Conservation (phyloP, 2,888 invertebrate species). For the Miltochrista miniata region DNA sequence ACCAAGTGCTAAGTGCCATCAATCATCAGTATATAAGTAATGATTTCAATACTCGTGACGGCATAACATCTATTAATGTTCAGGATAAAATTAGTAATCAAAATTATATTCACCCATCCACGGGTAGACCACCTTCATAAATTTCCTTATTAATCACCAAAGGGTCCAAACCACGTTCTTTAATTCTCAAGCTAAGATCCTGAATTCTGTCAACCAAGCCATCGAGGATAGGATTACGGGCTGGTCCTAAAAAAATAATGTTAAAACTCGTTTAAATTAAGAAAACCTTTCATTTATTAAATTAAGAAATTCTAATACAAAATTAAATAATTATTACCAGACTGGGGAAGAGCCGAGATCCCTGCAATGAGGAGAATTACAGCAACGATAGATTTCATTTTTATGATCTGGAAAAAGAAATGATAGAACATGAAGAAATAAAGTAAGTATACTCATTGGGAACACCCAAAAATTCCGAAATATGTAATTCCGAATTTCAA, state of each 20-base stretch:
- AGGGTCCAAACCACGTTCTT: slow-evolving; percentile 57
- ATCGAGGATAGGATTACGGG: slow-evolving; percentile 36
- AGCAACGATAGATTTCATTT: slow-evolving; percentile 48
- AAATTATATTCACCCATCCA: slow-evolving; percentile 63
- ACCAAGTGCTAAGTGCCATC: no score
- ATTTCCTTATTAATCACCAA: slow-evolving; percentile 17
- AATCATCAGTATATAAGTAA: no score
- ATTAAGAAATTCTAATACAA: not conserved
- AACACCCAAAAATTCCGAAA: no score
- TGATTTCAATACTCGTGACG: no score
- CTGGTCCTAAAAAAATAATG: slow-evolving; percentile 10
- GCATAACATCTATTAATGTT: no score
- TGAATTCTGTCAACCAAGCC: slow-evolving; percentile 43
- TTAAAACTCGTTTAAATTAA: no score
- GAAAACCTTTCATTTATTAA: no score
- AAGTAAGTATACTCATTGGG: no score
- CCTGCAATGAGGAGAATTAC: slow-evolving; percentile 46
- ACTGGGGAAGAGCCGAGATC: slow-evolving; percentile 37
- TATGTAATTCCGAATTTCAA: no score
- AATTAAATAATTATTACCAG: slow-evolving; percentile 1
- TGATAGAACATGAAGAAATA: no score
- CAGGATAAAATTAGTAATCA: no score
- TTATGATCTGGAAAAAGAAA: slow-evolving; percentile 15
- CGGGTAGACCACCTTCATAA: slow-evolving; percentile 36
- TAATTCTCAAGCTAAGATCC: slow-evolving; percentile 38